A percentile compares a stretch with the other conserved stretches of the same genome.
These are phyloP conservation scores for Lipotes vexillifer DNA, from an alignment of 2,113 vertebrate species.

Conservation along the genomic window DNA sequence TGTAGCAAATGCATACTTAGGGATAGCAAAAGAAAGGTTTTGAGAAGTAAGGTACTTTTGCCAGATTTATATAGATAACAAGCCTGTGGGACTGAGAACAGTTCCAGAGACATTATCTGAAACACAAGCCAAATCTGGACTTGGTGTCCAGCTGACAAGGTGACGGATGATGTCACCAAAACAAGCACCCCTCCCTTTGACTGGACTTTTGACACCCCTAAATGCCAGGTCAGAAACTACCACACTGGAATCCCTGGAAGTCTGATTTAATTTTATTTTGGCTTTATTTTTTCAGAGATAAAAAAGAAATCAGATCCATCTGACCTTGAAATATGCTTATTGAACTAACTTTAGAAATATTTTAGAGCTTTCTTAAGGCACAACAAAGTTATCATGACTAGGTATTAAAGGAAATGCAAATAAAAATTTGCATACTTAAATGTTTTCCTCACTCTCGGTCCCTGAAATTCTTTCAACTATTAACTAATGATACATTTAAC, in stretches of 20 bases:
- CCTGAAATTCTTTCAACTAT: background rate
- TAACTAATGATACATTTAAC: background rate
- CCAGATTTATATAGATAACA: background rate
- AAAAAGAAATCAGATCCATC: conserved; percentile 33
- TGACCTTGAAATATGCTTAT: conserved; percentile 22
- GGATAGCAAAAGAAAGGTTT: background rate
- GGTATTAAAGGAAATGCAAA: background rate
- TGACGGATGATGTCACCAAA: background rate
- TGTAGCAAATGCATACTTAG: background rate
- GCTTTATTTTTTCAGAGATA: background rate
- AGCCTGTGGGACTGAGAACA: background rate
- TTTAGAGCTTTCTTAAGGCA: background rate
- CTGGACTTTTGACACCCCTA: background rate
- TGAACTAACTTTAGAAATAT: conserved; percentile 31
- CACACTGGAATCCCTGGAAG: background rate
- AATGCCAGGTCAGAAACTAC: conserved; percentile 28
- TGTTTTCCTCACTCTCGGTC: background rate
- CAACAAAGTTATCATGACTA: background rate
- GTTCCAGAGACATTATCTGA: background rate
- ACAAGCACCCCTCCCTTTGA: background rate
- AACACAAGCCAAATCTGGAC: background rate
- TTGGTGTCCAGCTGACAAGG: background rate
- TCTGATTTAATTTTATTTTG: conserved; percentile 23
- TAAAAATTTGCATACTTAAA: background rate
- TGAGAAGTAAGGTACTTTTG: background rate